A percentile compares a stretch with the other conserved stretches of the same genome.
phyloP scores from a whole-genome alignment of 2,113 vertebrate genomes.

The Aix galericulata region DNA sequence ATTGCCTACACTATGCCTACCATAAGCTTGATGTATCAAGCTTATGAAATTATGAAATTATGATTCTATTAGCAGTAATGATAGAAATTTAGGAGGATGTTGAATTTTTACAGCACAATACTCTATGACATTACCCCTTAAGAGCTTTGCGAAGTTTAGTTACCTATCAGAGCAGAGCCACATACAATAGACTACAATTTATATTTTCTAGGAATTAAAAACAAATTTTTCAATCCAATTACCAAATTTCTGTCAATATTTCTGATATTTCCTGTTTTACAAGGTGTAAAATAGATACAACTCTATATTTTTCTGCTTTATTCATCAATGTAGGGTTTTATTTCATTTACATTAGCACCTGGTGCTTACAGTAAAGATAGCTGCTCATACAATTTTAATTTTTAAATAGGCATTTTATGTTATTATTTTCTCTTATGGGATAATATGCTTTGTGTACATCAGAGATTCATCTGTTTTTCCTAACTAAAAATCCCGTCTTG shows the following conservation, averaged over 20 bases:
- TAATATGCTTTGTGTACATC: rapidly evolving
- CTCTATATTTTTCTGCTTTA: neutral
- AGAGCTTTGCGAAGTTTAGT: neutral
- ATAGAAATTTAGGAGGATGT: neutral
- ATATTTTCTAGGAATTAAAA: neutral
- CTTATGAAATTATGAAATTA: neutral
- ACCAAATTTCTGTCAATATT: neutral
- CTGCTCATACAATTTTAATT: neutral
- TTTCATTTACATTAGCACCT: neutral
- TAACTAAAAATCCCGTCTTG: rapidly evolving
- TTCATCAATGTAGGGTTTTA: neutral
- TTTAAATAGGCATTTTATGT: neutral
- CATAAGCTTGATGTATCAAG: neutral
- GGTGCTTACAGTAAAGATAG: neutral
- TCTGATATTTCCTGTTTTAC: neutral
- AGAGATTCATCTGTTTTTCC: neutral
- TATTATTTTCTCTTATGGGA: neutral
- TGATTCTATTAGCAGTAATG: neutral
- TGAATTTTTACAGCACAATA: neutral
- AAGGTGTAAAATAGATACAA: neutral
- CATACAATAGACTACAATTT: neutral
- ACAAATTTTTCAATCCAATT: neutral
- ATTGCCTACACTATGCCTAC: neutral
- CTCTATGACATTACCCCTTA: neutral
- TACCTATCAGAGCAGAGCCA: neutral